Conservation (phyloP, 2,113 vertebrate species). For the Platichthys stellatus region DNA sequence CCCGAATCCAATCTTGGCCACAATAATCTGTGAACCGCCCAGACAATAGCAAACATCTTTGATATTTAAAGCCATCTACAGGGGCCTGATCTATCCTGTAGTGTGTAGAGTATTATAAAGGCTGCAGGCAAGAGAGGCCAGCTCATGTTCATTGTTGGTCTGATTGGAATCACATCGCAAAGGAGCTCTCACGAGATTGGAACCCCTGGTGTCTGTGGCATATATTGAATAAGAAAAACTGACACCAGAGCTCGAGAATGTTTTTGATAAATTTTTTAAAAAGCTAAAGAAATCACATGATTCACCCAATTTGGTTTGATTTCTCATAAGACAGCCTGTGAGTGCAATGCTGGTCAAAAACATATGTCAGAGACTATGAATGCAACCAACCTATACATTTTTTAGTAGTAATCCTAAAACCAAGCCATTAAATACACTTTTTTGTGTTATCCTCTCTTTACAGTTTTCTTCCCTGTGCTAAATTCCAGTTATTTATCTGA, state of each 20-base stretch:
- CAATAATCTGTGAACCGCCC: constrained; percentile 6
- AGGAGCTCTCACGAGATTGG: constrained; percentile 17
- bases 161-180: constrained; percentile 33
- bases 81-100: constrained; percentile 43
- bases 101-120: constrained; percentile 17
- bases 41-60: constrained; percentile 50
- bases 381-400: neutral
- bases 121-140: constrained; percentile 12
- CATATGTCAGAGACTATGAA: no score
- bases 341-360: no score
- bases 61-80: constrained; percentile 48
- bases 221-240: neutral
- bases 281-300: neutral
- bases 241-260: neutral
- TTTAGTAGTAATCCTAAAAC: no score
- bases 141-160: constrained; percentile 9
- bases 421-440: no score
- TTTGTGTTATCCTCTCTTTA: no score
- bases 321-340: neutral
- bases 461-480: no score
- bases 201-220: constrained; percentile 25
- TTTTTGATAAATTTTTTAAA: neutral
- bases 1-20: constrained; percentile 50
- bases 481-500: no score
- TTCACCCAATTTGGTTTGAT: neutral